Evolutionary conservation across 2,888 invertebrate genomes (phyloP), one percentile per base, ranked within the genome.

Genomic region (Pedicia rivosa): DNA sequence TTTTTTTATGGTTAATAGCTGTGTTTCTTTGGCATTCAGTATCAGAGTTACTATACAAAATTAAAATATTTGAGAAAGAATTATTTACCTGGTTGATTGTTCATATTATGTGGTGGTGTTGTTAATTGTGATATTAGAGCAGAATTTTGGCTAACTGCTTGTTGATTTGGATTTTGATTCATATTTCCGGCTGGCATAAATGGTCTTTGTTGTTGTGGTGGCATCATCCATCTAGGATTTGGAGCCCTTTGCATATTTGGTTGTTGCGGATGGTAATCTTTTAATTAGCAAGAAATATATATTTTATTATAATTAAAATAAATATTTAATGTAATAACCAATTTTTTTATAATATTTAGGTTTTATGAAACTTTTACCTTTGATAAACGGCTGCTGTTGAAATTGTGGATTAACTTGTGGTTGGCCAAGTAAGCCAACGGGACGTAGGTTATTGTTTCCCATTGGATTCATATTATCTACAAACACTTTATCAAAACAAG

Each of bases 51-150:
- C n/a, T n/a, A n/a, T n/a, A n/a, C n/a, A n/a, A n/a, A n/a, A n/a
- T n/a, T n/a, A n/a, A n/a, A n/a, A n/a, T n/a, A n/a, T n/a, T n/a
- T n/a, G n/a, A n/a, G n/a, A n/a, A n/a, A n/a, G n/a, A n/a, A n/a
- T n/a, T n/a, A n/a, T n/a, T n/a, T n/a, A 40, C 40, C 52, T 2
- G 50, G 48, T 42, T 56, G 59, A 45, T 54, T 59, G 7, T 25
- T 35, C 16, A 35, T 35, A 20, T 14, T 15, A 29, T 38, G 43
- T 2, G 62, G 56, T 1, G 76, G 76, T 41, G 73, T 69, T 47
- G 74, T 71, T 1, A 73, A 60, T 49, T 74, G 73, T 8, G 77
- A 70, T 40, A 72, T 67, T 1, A 73, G 58, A 7, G 72, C 73
- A 49, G 72, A 50, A 54, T 38, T 62, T 10, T 43, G 47, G 33